A percentile compares a stretch with the other conserved stretches of the same genome.
These are phyloP conservation scores for Engystomops pustulosus DNA, from an alignment of 2,113 vertebrate species.

Conservation along the genomic window DNA sequence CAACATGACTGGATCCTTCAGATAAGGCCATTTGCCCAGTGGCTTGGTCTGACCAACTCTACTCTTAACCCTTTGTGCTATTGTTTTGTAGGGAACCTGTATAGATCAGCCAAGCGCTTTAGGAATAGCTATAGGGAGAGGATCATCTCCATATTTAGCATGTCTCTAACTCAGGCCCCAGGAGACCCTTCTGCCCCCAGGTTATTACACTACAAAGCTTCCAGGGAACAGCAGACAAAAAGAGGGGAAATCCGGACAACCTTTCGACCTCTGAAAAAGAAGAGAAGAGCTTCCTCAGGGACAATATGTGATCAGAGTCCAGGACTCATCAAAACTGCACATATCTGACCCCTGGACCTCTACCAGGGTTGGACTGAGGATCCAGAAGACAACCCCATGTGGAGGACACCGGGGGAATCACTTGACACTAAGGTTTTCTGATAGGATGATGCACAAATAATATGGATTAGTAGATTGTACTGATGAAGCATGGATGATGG, in stretches of 20 bases:
- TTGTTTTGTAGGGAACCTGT: slow-evolving; percentile 71
- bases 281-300: neutral
- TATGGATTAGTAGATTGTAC: no score
- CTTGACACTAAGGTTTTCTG: no score
- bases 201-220: slow-evolving; percentile 44
- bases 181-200: slow-evolving; percentile 45
- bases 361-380: no score
- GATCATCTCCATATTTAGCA: slow-evolving; percentile 65
- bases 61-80: slow-evolving; percentile 73
- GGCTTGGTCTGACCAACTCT: slow-evolving; percentile 73
- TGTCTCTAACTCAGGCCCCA: slow-evolving; percentile 54
- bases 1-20: slow-evolving; percentile 69
- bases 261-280: slow-evolving; percentile 16
- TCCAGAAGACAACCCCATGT: neutral
- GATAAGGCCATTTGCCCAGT: slow-evolving; percentile 69
- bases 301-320: slow-evolving; percentile 11
- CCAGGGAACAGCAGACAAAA: neutral
- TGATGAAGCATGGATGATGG: no score
- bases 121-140: slow-evolving; percentile 67
- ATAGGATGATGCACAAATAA: no score
- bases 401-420: no score
- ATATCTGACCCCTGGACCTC: neutral
- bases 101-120: slow-evolving; percentile 69
- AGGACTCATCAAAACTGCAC: neutral
- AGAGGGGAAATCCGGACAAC: neutral